Base-by-base conservation (phyloP, 1,140 invertebrate species). In the Lordiphosa mommai region DNA sequence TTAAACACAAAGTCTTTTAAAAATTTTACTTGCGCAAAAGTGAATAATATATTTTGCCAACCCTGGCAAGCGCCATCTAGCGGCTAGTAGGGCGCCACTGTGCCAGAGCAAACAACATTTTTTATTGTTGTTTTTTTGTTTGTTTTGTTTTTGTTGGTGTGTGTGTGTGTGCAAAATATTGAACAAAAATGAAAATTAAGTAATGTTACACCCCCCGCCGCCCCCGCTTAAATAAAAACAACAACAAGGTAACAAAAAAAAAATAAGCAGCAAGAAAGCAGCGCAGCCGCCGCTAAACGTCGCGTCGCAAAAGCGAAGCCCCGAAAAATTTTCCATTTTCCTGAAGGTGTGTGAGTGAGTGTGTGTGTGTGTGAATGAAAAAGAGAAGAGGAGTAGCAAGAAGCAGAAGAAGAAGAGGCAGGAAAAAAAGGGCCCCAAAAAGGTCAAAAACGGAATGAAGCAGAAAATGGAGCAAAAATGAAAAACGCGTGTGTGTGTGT, bases 251-350 rank as follows among this genome's bases (percentile, higher is more conserved):
- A 50, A 33, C 40, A 69, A 61, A 69, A 61, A 43, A 47, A 51
- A 49, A 40, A 71, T 56, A 23, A 58, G 36, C 59, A 63, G 36
- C 53, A 66, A 53, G 51, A 67, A 67, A 79, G 73, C 74, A 79
- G 74, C 72, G 67, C 76, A 82, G 77, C 58, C 77, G 77, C 66
- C 76, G 76, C 71, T 76, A 82, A 74, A 82, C 72, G 71, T 72
- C 58, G 68, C 52, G 72, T 77, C 72, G 61, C 49, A 61, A 65
- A 57, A 38, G 53, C 49, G 44, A 36, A 52, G 38, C 50, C 44
- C 34, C 46, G 48, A 47, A 51, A 68, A 63, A 23, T 37, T 49
- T 49, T 36, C 46, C 32, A 36, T 49, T 49, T 49, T 36, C 30
- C n/a, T n/a, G n/a, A n/a, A n/a, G n/a, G n/a, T n/a, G n/a, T n/a